phyloP scores from a whole-genome alignment of 2,888 invertebrate genomes.

The Brachyptera risi region DNA sequence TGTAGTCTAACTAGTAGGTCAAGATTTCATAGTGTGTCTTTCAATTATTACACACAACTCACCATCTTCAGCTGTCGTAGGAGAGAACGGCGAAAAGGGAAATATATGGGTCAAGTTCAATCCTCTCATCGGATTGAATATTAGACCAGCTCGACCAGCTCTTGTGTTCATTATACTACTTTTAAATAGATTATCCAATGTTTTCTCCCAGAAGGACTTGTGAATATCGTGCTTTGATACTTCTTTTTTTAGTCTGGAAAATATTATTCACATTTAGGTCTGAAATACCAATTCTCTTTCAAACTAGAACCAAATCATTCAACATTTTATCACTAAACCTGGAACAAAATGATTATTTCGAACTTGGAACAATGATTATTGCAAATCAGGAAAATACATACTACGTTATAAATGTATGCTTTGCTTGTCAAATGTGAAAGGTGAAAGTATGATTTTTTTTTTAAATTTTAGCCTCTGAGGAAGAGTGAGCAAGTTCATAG shows the following conservation, averaged over 20 bases:
- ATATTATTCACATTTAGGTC: too few species aligned
- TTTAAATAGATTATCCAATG: conserved; percentile 37
- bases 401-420: too few species aligned
- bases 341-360: background rate
- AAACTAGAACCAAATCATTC: background rate
- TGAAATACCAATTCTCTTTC: background rate
- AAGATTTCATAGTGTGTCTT: too few species aligned
- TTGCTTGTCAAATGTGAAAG: too few species aligned
- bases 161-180: conserved; percentile 43
- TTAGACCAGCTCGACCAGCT: conserved; percentile 45
- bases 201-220: conserved; percentile 35
- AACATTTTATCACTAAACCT: background rate
- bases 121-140: conserved; percentile 47
- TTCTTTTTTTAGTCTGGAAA: background rate
- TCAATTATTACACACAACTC: too few species aligned
- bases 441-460: too few species aligned
- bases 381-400: too few species aligned
- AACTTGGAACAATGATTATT: too few species aligned
- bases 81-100: conserved; percentile 45
- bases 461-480: too few species aligned
- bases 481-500: too few species aligned
- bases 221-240: conserved; percentile 18
- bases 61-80: conserved; percentile 31
- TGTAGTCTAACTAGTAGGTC: too few species aligned
- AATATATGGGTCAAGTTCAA: conserved; percentile 42